Evolutionary conservation across 2,797 vertebrate species (phyloP), one percentile per base, ranked within the genome.

Genomic region (Taenioides sp.): DNA sequence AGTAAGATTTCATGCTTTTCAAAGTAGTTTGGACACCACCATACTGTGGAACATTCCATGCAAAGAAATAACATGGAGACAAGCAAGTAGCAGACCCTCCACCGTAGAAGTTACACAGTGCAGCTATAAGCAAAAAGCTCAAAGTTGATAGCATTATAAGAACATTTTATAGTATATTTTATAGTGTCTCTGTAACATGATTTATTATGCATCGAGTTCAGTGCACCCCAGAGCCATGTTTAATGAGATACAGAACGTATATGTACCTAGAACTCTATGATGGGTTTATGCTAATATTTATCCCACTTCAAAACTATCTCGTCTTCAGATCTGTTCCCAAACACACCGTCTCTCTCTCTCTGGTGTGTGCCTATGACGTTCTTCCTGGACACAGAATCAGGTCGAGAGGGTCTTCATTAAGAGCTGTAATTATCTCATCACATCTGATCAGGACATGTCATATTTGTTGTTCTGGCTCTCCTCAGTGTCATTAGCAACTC

Each of bases 351-450:
- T 28, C 34, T 78, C 20, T 37, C 34, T 37, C 58, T 65, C 25
- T 71, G 78, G 28, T 47, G 76, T 47, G 76, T 65, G 31, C 70
- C 67, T 34, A 49, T 60, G 65, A 23, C 23, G 55, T 68, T 73
- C 72, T 82, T 72, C 71, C 77, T 16, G 62, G 79, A 85, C 47
- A 7, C 64, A 73, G 74, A 89, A 87, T 83, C 69, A 84, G 87
- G 87, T 86, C 79, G 80, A 71, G 72, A 66, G 77, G 61, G 62
- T 74, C 74, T 82, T 90, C 58, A 87, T 89, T 84, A 83, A 81
- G 62, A 79, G 43, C 34, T 69, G 84, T 89, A 78, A 92, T 92
- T 84, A 85, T 85, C 79, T 89, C 74, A 76, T 87, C 75, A 69
- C 76, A 16, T 64, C 52, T 88, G 76, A 85, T 85, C 77, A 82